Percentiles rank a stretch among this genome's conserved stretches.
Evolutionary conservation across 2,888 invertebrate genomes (phyloP).

Genomic region (Plusia festucae): DNA sequence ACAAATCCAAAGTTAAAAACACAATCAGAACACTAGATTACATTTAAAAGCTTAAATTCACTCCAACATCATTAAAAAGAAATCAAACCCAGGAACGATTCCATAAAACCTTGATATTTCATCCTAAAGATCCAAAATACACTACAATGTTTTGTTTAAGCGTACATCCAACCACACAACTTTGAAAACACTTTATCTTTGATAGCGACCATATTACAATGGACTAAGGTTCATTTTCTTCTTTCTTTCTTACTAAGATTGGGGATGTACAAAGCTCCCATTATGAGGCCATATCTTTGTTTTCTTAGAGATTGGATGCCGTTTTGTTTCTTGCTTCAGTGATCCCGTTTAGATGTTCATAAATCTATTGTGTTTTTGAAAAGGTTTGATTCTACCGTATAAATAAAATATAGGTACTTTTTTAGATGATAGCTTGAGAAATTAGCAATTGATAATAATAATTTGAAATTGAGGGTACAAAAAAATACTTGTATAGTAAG

Average conservation of each 20-base stretch:
- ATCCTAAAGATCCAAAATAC: neutral
- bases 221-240: no score
- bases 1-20: no score
- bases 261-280: neutral
- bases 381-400: neutral
- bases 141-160: neutral
- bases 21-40: neutral
- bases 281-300: neutral
- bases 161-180: neutral
- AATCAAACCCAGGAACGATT: neutral
- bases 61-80: neutral
- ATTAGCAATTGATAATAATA: no score
- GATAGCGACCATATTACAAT: neutral
- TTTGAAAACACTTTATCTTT: neutral
- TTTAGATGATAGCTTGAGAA: no score
- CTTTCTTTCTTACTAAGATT: neutral
- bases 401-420: neutral
- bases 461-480: neutral
- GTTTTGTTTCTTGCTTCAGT: neutral
- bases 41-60: neutral
- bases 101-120: neutral
- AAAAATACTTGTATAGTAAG: neutral
- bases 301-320: neutral
- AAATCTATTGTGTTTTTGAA: neutral
- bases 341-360: neutral